These are phyloP conservation scores for Typhlomys cinereus DNA, from an alignment of 2,113 vertebrate species.

Conservation along the genomic window DNA sequence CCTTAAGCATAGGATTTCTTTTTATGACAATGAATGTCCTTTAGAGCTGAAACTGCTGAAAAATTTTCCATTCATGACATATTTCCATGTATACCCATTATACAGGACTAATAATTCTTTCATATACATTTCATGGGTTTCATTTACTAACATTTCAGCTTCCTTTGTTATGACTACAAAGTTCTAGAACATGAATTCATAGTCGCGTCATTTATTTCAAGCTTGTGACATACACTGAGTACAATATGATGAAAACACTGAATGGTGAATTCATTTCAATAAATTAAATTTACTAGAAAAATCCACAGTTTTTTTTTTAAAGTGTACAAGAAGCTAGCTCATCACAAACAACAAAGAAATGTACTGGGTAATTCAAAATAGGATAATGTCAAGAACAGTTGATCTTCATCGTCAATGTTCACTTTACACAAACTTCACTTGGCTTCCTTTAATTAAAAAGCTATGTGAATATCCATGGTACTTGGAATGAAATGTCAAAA, in stretches of 20 bases:
- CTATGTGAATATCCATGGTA: too few species aligned
- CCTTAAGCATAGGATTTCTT: too few species aligned
- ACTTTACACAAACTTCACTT: slow-evolving; percentile 80
- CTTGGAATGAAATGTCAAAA: too few species aligned
- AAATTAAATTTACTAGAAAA: slow-evolving; percentile 83
- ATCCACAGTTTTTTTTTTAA: slow-evolving; percentile 78
- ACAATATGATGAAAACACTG: slow-evolving; percentile 42
- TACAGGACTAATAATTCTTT: slow-evolving; percentile 51
- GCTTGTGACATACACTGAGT: slow-evolving; percentile 59
- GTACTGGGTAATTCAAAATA: slow-evolving; percentile 79
- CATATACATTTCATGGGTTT: slow-evolving; percentile 57
- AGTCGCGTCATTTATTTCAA: slow-evolving; percentile 79
- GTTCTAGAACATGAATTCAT: slow-evolving; percentile 57
- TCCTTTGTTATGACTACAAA: slow-evolving; percentile 50
- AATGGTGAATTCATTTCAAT: slow-evolving; percentile 73
- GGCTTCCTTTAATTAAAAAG: slow-evolving; percentile 96
- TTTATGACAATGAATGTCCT: slow-evolving; percentile 50
- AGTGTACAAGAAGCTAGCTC: slow-evolving; percentile 77
- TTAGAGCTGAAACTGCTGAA: slow-evolving; percentile 58
- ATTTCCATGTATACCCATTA: slow-evolving; percentile 73
- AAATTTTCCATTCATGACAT: slow-evolving; percentile 44
- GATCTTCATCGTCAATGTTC: slow-evolving; percentile 84
- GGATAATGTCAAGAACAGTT: slow-evolving; percentile 75
- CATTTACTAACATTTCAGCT: slow-evolving; percentile 35
- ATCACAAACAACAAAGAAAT: slow-evolving; percentile 81